These are phyloP conservation scores for Cactoblastis cactorum DNA, from an alignment of 2,888 invertebrate genomes.

Conservation along the genomic window DNA sequence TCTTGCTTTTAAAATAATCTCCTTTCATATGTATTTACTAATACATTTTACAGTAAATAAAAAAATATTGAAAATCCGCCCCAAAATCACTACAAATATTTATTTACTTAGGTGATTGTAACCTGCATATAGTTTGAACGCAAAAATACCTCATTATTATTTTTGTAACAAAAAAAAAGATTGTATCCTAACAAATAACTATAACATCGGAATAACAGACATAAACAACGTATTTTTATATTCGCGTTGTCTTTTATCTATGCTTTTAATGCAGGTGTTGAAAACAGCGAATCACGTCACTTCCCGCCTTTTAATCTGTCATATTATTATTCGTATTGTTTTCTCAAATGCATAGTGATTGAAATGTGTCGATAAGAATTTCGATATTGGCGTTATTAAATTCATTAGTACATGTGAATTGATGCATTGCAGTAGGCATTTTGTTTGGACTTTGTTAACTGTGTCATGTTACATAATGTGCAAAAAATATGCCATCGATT, in stretches of 20 bases:
- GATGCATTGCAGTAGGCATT: neutral
- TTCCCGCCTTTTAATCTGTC: conserved; percentile 17
- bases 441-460: neutral
- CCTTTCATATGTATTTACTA: too few species aligned
- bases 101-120: too few species aligned
- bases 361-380: neutral
- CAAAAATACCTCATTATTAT: too few species aligned
- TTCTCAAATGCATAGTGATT: conserved; percentile 3
- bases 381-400: neutral
- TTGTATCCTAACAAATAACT: too few species aligned
- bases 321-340: conserved; percentile 6
- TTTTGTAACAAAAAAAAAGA: too few species aligned
- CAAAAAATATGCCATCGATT: neutral
- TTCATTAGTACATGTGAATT: neutral
- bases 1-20: neutral
- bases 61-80: too few species aligned
- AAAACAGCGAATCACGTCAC: conserved; percentile 14
- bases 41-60: too few species aligned
- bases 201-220: neutral
- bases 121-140: too few species aligned
- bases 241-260: conserved; percentile 17
- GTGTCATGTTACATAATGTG: neutral
- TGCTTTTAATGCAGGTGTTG: conserved; percentile 8
- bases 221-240: conserved; percentile 15
- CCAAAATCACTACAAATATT: too few species aligned